Evolutionary conservation across 2,113 vertebrate genomes (phyloP).

Genomic region (Phodopus roborovskii): DNA sequence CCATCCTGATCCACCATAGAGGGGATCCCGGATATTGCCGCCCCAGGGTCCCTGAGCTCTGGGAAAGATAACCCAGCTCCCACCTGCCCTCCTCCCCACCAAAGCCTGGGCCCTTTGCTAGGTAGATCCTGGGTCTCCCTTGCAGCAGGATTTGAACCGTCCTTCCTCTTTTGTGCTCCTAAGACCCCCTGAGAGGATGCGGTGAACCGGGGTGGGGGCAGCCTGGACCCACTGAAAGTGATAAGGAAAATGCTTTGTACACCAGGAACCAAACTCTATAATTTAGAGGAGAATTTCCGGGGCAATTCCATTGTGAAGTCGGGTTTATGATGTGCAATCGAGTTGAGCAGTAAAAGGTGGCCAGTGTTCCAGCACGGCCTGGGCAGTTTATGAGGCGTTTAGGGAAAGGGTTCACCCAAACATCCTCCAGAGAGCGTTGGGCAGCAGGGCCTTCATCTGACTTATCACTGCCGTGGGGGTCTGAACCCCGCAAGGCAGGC

Average conservation of each 20-base stretch:
- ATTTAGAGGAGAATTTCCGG: slow-evolving; percentile 91
- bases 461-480: not conserved
- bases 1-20: slow-evolving; percentile 23
- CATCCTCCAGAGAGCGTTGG: slow-evolving; percentile 79
- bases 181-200: slow-evolving; percentile 75
- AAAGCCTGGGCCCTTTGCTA: not conserved
- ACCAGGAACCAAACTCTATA: slow-evolving; percentile 86
- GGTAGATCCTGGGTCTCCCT: not conserved
- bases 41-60: not conserved
- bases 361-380: slow-evolving; percentile 82
- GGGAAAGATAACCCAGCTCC: not conserved
- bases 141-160: not conserved
- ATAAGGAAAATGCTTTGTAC: slow-evolving; percentile 88
- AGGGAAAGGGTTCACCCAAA: slow-evolving; percentile 80
- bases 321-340: slow-evolving; percentile 91
- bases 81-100: slow-evolving; percentile 31
- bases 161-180: slow-evolving; percentile 61
- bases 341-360: slow-evolving; percentile 89
- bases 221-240: slow-evolving; percentile 81
- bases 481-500: slow-evolving; percentile 32
- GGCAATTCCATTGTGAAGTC: slow-evolving; percentile 89
- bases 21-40: slow-evolving; percentile 16
- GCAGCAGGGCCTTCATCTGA: not conserved
- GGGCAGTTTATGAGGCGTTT: slow-evolving; percentile 87
- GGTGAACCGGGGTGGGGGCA: slow-evolving; percentile 67